Evolutionary conservation across 2,797 vertebrate species (phyloP).

Genomic region (Morus bassanus): DNA sequence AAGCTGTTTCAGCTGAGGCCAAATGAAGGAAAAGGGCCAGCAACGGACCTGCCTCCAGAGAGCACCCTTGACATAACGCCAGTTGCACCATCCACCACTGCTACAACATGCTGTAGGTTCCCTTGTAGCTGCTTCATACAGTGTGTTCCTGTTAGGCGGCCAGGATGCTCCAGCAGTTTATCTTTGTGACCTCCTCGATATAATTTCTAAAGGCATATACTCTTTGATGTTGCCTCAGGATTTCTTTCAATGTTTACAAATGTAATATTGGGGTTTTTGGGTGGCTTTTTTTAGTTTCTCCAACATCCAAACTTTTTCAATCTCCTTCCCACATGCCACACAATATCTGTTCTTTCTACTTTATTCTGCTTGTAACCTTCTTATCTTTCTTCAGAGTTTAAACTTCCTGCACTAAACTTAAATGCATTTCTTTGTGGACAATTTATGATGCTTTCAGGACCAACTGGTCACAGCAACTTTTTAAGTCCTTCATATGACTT

Average conservation of each 20-base stretch:
- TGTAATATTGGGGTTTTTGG: rapidly evolving
- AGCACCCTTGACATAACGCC: not conserved
- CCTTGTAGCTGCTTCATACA: not conserved
- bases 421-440: not conserved
- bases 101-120: rapidly evolving
- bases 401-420: not conserved
- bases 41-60: too few relatives aligned
- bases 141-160: too few relatives aligned
- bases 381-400: not conserved
- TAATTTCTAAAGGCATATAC: not conserved
- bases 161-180: not conserved
- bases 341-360: not conserved
- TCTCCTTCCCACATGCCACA: rapidly evolving
- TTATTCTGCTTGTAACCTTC: not conserved
- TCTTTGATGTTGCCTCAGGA: not conserved
- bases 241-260: not conserved
- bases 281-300: not conserved
- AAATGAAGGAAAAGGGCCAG: not conserved
- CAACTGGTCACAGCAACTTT: not conserved
- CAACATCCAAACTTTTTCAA: rapidly evolving
- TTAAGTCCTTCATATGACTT: not conserved
- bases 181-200: not conserved
- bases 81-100: not conserved
- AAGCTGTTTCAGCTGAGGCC: not conserved
- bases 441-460: not conserved